phyloP scores from a whole-genome alignment of 2,113 vertebrate species.

The Spermophilus dauricus region DNA sequence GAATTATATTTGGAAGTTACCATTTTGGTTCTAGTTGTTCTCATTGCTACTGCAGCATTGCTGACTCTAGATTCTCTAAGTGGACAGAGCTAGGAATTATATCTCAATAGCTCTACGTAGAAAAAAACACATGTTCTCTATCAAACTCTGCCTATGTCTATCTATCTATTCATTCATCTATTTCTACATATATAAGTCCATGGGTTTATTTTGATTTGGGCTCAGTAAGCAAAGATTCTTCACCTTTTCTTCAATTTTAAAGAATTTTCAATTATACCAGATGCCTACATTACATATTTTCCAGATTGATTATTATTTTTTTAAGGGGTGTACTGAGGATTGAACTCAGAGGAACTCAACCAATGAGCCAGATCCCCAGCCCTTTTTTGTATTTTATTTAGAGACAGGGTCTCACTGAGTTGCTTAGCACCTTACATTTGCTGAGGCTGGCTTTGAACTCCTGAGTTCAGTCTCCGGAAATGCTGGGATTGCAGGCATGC shows the following conservation, averaged over 20 bases:
- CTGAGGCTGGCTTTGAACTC: no score
- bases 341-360: no score
- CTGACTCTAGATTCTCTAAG: not conserved
- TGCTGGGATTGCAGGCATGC: no score
- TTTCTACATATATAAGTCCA: not conserved
- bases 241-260: not conserved
- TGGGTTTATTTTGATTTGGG: not conserved
- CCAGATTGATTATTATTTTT: not conserved
- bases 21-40: not conserved
- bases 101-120: not conserved
- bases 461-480: no score
- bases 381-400: no score
- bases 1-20: not conserved
- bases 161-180: not conserved
- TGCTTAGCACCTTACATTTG: no score
- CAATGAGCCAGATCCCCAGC: no score
- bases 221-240: not conserved
- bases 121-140: not conserved
- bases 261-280: not conserved
- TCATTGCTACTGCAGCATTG: not conserved
- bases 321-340: no score
- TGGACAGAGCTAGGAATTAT: not conserved
- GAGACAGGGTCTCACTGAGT: no score
- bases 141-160: not conserved
- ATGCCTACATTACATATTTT: not conserved